A percentile compares a stretch with the other conserved stretches of the same genome.
phyloP scores from a whole-genome alignment of 2,113 vertebrate species.

The Ia io region DNA sequence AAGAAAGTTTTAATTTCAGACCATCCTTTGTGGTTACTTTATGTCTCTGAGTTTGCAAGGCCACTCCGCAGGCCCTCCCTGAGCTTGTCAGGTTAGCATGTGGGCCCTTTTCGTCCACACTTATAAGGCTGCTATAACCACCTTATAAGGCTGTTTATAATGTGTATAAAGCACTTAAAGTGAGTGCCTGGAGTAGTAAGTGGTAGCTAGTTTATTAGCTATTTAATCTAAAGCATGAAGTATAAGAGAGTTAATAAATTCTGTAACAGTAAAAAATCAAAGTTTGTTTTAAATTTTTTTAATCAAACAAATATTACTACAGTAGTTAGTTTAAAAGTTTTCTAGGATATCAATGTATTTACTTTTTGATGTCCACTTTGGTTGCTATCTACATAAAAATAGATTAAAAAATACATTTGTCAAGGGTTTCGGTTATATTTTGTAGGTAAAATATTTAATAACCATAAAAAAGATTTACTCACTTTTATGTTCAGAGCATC shows the following conservation, averaged over 20 bases:
- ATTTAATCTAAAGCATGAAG: neutral
- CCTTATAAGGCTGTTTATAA: neutral
- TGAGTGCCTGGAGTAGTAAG: neutral
- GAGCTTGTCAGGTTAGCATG: no score
- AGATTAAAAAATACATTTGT: neutral
- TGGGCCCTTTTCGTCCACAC: no score
- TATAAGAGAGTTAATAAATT: neutral
- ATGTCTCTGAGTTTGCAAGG: no score
- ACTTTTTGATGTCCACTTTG: neutral
- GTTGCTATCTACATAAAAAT: neutral
- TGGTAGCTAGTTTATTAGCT: neutral
- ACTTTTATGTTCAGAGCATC: neutral
- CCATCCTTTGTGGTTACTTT: no score
- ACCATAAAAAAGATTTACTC: neutral
- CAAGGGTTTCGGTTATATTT: neutral
- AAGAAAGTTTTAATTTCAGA: no score
- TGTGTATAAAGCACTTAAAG: neutral
- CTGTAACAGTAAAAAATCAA: neutral
- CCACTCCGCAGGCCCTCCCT: no score
- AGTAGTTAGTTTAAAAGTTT: neutral
- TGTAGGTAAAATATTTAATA: neutral
- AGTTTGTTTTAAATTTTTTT: neutral
- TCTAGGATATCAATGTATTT: neutral
- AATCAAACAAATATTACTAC: neutral
- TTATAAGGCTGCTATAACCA: neutral